Evolutionary conservation across 1,140 invertebrate genomes (phyloP).

Genomic region (Cataglyphis hispanica): DNA sequence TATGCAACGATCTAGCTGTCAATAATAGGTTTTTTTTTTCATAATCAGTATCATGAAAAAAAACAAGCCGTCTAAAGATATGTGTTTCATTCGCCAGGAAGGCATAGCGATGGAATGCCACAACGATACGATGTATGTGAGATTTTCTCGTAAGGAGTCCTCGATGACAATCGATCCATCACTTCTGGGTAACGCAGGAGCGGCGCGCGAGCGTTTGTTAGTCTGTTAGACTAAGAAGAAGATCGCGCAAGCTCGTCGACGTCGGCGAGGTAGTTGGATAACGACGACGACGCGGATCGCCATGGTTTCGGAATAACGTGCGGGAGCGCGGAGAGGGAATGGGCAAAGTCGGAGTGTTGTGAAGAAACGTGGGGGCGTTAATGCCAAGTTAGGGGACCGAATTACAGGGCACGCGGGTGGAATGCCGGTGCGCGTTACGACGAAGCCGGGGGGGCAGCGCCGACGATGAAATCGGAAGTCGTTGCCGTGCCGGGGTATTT

Average conservation of each 20-base stretch:
- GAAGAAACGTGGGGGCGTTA: constrained; percentile 43
- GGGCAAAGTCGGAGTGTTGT: neutral
- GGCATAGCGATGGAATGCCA: neutral
- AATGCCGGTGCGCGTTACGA: constrained; percentile 54
- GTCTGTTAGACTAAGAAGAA: neutral
- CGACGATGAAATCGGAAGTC: constrained; percentile 80
- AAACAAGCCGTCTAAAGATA: neutral
- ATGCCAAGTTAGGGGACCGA: constrained; percentile 53
- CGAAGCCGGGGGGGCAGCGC: constrained; percentile 47
- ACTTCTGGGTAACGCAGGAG: constrained; percentile 16
- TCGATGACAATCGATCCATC: constrained; percentile 52
- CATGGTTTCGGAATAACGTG: constrained; percentile 44
- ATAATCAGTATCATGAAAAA: too few species aligned
- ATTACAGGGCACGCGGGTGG: constrained; percentile 63
- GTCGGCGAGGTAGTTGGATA: constrained; percentile 8
- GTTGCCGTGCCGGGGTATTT: constrained; percentile 79
- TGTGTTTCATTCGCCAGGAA: neutral
- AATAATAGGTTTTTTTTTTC: too few species aligned
- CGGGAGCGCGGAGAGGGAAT: neutral
- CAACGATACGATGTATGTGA: neutral
- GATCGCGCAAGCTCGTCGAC: constrained; percentile 15
- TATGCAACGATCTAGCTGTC: too few species aligned
- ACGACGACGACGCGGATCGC: neutral
- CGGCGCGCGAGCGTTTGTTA: neutral
- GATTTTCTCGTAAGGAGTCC: neutral